Evolutionary conservation across 92 coral and sea anemone genomes (phyloP).

Genomic region (Actinernus sp.): DNA sequence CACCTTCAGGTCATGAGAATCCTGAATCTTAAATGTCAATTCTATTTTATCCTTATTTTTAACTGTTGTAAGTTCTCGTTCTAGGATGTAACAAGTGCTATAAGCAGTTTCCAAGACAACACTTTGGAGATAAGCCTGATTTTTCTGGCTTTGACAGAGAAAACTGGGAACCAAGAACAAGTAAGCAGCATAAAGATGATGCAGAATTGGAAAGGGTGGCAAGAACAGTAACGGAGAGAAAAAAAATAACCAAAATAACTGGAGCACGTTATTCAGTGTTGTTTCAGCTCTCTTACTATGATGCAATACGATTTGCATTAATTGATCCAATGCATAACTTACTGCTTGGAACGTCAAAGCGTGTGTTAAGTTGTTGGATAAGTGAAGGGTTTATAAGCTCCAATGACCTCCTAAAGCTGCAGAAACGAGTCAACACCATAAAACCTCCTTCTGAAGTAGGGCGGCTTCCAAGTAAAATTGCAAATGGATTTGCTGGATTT

Average conservation of each 20-base stretch:
- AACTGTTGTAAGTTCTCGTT: background rate
- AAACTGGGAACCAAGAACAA: conserved; percentile 35
- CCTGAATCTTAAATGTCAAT: background rate
- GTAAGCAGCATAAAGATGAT: conserved; percentile 37
- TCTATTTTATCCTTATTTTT: background rate
- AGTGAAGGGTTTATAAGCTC: conserved; percentile 11
- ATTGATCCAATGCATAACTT: conserved; percentile 76
- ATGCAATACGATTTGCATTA: conserved; percentile 48
- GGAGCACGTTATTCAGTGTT: conserved; percentile 52
- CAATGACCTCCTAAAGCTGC: conserved; percentile 16
- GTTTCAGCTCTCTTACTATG: conserved; percentile 54
- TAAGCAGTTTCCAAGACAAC: conserved; percentile 36
- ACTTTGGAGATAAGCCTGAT: conserved; percentile 60
- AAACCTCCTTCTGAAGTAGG: conserved; percentile 47
- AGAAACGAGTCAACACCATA: conserved; percentile 28
- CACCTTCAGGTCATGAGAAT: no score
- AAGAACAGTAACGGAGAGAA: conserved; percentile 20
- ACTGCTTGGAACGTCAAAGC: conserved; percentile 65
- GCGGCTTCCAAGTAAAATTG: conserved; percentile 46
- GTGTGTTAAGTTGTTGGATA: conserved; percentile 42
- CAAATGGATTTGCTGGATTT: conserved; percentile 54
- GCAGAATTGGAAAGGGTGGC: conserved; percentile 50
- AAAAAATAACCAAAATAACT: conserved; percentile 3
- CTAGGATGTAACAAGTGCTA: conserved; percentile 65
- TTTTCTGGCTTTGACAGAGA: conserved; percentile 64